A percentile compares a stretch with the other conserved stretches of the same genome.
phyloP scores from a whole-genome alignment of 2,797 vertebrate genomes.

The Astyanax mexicanus region DNA sequence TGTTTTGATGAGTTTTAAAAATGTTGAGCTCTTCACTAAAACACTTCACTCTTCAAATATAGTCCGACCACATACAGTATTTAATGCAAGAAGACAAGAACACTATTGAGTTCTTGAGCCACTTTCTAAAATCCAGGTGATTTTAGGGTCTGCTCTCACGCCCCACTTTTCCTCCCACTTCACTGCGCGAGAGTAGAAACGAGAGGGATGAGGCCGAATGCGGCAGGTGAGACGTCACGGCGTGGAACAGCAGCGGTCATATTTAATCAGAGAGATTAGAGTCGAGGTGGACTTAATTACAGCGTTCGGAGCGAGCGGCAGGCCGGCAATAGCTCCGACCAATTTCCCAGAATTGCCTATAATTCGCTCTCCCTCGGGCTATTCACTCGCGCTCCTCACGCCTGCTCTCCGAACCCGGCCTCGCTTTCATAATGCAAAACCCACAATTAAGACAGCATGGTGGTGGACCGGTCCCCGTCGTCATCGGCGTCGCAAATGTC shows the following conservation, averaged over 20 bases:
- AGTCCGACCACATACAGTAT: too few relatives aligned
- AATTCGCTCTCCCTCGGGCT: conserved; percentile 44
- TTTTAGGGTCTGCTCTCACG: background rate
- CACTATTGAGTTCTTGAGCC: too few relatives aligned
- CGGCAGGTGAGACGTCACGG: conserved; percentile 16
- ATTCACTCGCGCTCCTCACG: conserved; percentile 1
- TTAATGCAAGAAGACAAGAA: too few relatives aligned
- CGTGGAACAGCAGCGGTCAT: conserved; percentile 9
- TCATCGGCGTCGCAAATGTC: conserved; percentile 2
- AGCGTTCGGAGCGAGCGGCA: conserved; percentile 32
- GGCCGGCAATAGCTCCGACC: conserved; percentile 20
- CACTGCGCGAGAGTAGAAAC: conserved; percentile 13
- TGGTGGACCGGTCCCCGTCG: too few relatives aligned
- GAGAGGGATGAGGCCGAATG: conserved; percentile 17
- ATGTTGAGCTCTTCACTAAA: too few relatives aligned
- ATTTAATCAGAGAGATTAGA: conserved; percentile 51
- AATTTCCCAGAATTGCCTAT: conserved; percentile 46
- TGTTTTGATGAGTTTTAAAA: too few relatives aligned
- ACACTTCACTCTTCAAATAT: too few relatives aligned
- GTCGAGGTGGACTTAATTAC: conserved; percentile 55
- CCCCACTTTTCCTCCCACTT: conserved; percentile 8
- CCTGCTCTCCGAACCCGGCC: background rate
- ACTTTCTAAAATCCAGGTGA: background rate
- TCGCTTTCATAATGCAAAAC: background rate
- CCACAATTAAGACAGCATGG: conserved; percentile 23